Conservation (phyloP, 2,888 invertebrate species). For the Meteorus cinctellus region DNA sequence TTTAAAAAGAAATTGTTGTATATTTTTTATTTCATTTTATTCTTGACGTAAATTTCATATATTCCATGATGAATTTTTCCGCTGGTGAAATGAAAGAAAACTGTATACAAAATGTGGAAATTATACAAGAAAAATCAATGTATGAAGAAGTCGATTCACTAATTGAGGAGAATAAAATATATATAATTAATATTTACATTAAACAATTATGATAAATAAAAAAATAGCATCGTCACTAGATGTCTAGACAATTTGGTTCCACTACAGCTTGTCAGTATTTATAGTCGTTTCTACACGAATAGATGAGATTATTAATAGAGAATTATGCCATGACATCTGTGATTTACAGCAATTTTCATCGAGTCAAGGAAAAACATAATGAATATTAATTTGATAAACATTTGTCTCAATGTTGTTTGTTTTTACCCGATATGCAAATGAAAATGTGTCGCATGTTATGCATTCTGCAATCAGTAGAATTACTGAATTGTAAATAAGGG, state of each 20-base stretch:
- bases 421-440: not conserved
- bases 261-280: conserved; percentile 44
- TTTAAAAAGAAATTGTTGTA: no score
- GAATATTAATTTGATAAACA: not conserved
- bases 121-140: no score
- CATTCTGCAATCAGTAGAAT: not conserved
- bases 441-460: no score
- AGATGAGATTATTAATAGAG: conserved; percentile 61
- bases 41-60: no score
- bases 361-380: not conserved
- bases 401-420: conserved; percentile 6
- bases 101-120: no score
- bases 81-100: no score
- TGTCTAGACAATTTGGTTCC: conserved; percentile 42
- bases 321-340: conserved; percentile 51
- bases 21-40: no score
- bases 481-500: no score
- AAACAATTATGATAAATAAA: not conserved
- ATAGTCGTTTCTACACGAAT: conserved; percentile 59
- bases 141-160: no score
- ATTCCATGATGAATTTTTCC: no score
- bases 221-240: not conserved
- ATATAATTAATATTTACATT: no score
- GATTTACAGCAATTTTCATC: conserved; percentile 43
- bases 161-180: no score